Base-by-base conservation (phyloP, 2,888 invertebrate species). In the Tridacna crocea region DNA sequence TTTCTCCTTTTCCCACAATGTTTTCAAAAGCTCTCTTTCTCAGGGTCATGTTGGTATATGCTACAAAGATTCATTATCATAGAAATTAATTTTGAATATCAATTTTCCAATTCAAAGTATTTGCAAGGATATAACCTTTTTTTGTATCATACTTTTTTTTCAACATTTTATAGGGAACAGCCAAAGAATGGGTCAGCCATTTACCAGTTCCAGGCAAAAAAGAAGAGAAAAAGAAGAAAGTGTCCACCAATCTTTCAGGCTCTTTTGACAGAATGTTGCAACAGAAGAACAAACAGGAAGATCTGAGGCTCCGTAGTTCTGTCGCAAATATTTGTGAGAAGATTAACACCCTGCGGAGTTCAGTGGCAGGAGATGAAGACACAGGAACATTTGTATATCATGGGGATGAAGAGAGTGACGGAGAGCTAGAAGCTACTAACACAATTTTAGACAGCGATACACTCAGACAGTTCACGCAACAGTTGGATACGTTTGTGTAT, bases 401-500 rank as follows among this genome's bases (percentile, higher is more conserved):
- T 26, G 85, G 82, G 26, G 60, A 61, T 15, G 72, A 72, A 61
- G 81, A 72, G 26, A 77, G 72, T 26, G 83, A 80, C 46, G 80
- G 72, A 11, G 86, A 83, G 55, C 73, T 86, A 4, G 86, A 86
- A 51, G 83, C 83, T n/a, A n/a, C 65, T 15, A 82, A 79, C 6
- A 86, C 86, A 0, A 75, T 86, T 24, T 66, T 86, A 17, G 82
- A 86, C 68, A 79, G 75, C 17, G 78, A 76, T 73, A 60, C 82
- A 58, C n/a, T 86, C n/a, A 72, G 79, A 75, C 83, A 86, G 70
- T 86, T 76, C 60, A 77, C 77, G 13, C 77, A 76, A 19, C 78
- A 82, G 55, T 75, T 76, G 22, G 76, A 86, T 77, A 86, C 84
- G 0, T 83, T 84, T 76, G 83, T 83, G 27, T 82, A 76, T 60